Conservation (phyloP, 2,888 invertebrate genomes). For the Coecobrya sp. region DNA sequence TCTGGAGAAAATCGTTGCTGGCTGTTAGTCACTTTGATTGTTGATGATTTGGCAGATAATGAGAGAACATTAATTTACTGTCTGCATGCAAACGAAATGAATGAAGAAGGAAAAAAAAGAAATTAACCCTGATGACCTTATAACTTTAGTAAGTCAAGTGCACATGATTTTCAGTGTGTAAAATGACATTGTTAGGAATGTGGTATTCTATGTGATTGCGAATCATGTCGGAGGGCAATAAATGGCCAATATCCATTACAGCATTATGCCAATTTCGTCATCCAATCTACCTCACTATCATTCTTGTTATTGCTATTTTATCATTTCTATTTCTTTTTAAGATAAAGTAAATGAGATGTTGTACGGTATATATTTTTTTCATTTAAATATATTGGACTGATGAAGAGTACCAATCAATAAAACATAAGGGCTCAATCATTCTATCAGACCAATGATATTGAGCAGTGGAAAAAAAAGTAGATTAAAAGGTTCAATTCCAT, state of each 20-base stretch:
- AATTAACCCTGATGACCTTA: constrained; percentile 58
- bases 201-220: background rate
- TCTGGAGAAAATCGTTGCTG: constrained; percentile 39
- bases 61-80: background rate
- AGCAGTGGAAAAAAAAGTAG: constrained; percentile 20
- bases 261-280: constrained; percentile 18
- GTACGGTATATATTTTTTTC: background rate
- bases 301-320: constrained; percentile 24
- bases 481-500: constrained; percentile 3
- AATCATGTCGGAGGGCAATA: background rate
- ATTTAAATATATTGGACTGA: constrained; percentile 12
- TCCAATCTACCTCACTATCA: constrained; percentile 18
- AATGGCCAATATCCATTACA: constrained; percentile 51
- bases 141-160: constrained; percentile 59
- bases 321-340: constrained; percentile 37
- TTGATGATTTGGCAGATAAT: background rate
- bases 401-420: constrained; percentile 38
- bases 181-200: background rate
- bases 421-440: background rate
- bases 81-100: background rate
- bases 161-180: background rate
- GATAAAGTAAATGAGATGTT: constrained; percentile 3
- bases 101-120: constrained; percentile 22
- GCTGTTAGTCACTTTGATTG: background rate
- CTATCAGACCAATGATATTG: background rate